Evolutionary conservation across 2,888 invertebrate genomes (phyloP).

Genomic region (Brachyptera putata): DNA sequence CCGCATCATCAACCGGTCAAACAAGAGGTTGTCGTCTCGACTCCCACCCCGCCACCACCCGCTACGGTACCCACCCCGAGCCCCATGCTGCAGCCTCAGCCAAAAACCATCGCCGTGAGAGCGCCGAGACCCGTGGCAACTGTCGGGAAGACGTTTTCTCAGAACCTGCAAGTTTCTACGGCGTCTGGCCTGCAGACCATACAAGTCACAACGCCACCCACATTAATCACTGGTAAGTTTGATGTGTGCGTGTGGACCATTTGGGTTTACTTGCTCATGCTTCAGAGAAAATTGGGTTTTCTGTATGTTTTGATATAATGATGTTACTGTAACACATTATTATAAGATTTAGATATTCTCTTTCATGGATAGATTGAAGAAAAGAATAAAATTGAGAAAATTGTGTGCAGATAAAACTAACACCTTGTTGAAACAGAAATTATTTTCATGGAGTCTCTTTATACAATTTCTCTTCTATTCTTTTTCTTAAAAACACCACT

Average conservation of each 20-base stretch:
- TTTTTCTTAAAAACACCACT: too few relatives aligned
- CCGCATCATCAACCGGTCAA: not conserved
- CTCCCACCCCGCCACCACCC: not conserved
- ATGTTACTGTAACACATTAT: too few relatives aligned
- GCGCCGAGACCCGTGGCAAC: constrained; percentile 32
- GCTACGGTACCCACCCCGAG: constrained; percentile 24
- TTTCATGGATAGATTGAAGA: too few relatives aligned
- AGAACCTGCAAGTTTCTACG: constrained; percentile 43
- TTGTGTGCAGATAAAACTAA: too few relatives aligned
- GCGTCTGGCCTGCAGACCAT: constrained; percentile 51
- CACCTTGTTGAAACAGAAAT: too few relatives aligned
- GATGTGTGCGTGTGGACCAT: too few relatives aligned
- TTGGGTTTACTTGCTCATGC: not conserved
- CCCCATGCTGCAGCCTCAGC: constrained; percentile 10
- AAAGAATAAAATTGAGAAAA: too few relatives aligned
- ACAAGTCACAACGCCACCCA: constrained; percentile 17
- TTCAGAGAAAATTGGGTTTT: too few relatives aligned
- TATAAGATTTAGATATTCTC: too few relatives aligned
- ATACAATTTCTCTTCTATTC: too few relatives aligned
- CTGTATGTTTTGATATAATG: too few relatives aligned
- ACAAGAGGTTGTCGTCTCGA: not conserved
- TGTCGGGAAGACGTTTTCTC: constrained; percentile 19
- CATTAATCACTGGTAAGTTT: not conserved
- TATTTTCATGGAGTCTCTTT: too few relatives aligned
- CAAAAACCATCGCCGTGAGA: constrained; percentile 17